These are phyloP conservation scores for Diloba caeruleocephala DNA, from an alignment of 2,888 invertebrate genomes.

Conservation along the genomic window DNA sequence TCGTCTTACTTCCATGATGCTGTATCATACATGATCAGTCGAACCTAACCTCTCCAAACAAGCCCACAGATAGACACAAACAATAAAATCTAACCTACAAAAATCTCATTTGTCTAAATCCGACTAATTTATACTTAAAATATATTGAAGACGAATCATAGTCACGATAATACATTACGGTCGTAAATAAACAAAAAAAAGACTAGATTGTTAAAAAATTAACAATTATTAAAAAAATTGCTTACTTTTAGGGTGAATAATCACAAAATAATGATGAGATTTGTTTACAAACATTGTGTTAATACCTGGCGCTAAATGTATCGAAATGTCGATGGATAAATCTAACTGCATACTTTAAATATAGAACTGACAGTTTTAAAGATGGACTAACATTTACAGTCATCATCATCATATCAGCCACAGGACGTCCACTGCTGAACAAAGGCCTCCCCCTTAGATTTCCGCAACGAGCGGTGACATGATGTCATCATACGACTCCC, in stretches of 20 bases:
- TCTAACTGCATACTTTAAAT: slow-evolving; percentile 4
- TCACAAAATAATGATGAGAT: slow-evolving; percentile 60
- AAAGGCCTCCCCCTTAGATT: too few species aligned
- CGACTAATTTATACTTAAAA: slow-evolving; percentile 54
- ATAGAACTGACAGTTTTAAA: slow-evolving; percentile 34
- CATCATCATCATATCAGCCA: too few species aligned
- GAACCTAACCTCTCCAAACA: slow-evolving; percentile 14
- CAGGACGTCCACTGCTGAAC: too few species aligned
- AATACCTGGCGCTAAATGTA: slow-evolving; percentile 22
- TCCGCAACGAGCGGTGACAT: too few species aligned
- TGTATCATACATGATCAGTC: too few species aligned
- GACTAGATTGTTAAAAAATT: slow-evolving; percentile 85
- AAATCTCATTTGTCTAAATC: slow-evolving; percentile 59
- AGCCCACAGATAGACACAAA: slow-evolving; percentile 22
- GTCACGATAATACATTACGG: slow-evolving; percentile 77
- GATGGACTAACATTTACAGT: slow-evolving; percentile 1
- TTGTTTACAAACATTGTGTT: slow-evolving; percentile 45
- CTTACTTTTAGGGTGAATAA: slow-evolving; percentile 58
- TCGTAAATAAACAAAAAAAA: slow-evolving; percentile 75
- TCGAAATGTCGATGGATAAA: slow-evolving; percentile 37
- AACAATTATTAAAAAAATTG: slow-evolving; percentile 62
- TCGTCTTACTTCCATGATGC: background rate
- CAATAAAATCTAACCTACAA: slow-evolving; percentile 51
- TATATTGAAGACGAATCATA: slow-evolving; percentile 59
- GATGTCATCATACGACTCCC: too few species aligned